Conservation (phyloP, 1,140 invertebrate species). For the Lamellibrachia luymesi region DNA sequence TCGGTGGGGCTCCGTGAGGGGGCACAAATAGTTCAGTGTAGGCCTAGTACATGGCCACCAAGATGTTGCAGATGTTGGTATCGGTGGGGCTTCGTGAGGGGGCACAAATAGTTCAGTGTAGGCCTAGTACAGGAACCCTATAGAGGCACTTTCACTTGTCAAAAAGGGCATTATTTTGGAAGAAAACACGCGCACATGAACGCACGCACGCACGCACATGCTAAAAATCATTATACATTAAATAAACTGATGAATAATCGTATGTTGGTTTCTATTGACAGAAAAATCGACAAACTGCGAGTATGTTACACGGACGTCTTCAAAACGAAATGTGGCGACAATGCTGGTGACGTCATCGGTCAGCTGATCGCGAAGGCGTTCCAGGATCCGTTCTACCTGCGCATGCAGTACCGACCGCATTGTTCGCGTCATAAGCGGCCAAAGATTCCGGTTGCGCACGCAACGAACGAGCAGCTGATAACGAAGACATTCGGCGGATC, state of each 20-base stretch:
- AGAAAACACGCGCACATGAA: no score
- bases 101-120: no score
- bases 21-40: no score
- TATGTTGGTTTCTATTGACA: not conserved
- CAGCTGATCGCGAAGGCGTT: slow-evolving; percentile 8
- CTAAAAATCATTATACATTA: no score
- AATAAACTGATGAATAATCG: not conserved
- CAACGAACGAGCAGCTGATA: not conserved
- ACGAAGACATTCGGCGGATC: not conserved
- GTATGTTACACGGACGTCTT: not conserved
- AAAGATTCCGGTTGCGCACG: not conserved
- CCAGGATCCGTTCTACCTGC: not conserved
- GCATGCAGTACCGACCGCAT: slow-evolving; percentile 1
- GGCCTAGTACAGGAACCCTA: no score
- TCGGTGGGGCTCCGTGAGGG: no score
- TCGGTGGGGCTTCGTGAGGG: no score
- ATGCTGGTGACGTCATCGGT: not conserved
- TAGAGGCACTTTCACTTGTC: no score
- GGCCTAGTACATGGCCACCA: no score
- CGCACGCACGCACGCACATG: no score
- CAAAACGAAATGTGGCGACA: slow-evolving; percentile 7
- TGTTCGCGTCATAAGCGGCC: not conserved
- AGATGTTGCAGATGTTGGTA: no score
- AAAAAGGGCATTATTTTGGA: no score
- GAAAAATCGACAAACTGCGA: not conserved